Conservation (phyloP, 2,113 vertebrate species). For the Echinops telfairi region DNA sequence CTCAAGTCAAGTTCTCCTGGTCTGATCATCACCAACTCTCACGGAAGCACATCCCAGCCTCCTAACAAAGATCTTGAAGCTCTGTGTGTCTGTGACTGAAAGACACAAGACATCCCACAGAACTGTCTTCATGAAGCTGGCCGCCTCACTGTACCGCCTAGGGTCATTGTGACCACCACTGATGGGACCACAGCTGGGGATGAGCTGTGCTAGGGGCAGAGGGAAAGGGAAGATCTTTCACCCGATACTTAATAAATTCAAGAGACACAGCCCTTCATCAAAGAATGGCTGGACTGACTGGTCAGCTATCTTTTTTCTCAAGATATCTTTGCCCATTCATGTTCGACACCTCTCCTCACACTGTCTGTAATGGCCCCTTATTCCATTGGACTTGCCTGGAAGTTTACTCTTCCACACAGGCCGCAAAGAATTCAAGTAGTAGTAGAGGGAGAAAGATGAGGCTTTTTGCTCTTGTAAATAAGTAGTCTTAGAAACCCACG, state of each 20-base stretch:
- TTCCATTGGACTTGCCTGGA: neutral
- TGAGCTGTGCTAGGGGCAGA: neutral
- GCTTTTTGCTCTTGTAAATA: too few relatives aligned
- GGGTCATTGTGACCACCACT: neutral
- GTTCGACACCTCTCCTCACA: neutral
- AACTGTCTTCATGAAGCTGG: neutral
- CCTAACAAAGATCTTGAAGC: neutral
- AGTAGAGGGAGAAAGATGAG: neutral
- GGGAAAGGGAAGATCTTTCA: neutral
- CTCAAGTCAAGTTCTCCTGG: neutral
- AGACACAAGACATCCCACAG: neutral
- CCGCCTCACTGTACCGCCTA: neutral
- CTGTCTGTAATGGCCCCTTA: neutral
- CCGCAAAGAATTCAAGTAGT: neutral
- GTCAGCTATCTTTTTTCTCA: neutral
- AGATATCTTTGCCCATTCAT: neutral
- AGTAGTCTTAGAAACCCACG: too few relatives aligned
- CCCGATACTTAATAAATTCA: neutral
- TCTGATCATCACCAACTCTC: constrained; percentile 24
- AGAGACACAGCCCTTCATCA: neutral
- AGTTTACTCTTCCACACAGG: neutral
- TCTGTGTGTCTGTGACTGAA: neutral
- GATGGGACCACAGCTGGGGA: neutral
- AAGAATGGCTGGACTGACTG: neutral
- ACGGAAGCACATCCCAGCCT: neutral